Evolutionary conservation across 2,888 invertebrate species (phyloP).

Genomic region (Stenodema calcarata): DNA sequence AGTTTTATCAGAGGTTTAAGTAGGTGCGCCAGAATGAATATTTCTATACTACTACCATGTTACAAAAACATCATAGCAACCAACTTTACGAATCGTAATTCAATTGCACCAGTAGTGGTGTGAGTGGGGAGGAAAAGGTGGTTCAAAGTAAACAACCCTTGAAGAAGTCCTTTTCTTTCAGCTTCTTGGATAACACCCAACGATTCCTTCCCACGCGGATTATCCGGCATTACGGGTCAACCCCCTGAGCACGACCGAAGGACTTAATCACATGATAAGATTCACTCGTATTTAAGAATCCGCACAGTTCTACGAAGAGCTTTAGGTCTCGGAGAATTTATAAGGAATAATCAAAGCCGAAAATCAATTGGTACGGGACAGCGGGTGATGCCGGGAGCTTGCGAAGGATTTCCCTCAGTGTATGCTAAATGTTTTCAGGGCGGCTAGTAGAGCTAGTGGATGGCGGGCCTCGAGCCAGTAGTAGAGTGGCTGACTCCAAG

Average conservation of each 20-base stretch:
- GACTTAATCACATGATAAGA: neutral
- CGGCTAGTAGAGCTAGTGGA: conserved; percentile 42
- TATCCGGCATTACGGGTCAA: neutral
- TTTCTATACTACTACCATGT: too few species aligned
- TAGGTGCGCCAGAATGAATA: too few species aligned
- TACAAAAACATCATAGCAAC: too few species aligned
- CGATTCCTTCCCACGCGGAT: neutral
- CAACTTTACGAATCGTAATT: too few species aligned
- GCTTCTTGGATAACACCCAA: neutral
- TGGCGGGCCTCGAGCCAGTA: conserved; percentile 27
- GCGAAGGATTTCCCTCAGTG: conserved; percentile 1
- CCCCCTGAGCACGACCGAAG: neutral
- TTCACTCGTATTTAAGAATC: neutral
- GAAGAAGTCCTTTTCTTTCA: neutral
- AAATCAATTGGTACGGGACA: conserved; percentile 25
- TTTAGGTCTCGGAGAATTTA: neutral
- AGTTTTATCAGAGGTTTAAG: too few species aligned
- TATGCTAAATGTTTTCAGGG: conserved; percentile 34
- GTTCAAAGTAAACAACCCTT: neutral
- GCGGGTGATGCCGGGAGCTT: neutral
- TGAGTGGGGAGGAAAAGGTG: neutral
- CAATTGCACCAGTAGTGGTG: too few species aligned
- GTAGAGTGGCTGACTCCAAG: conserved; percentile 17
- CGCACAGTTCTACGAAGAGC: neutral
- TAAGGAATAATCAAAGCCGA: conserved; percentile 27